These are phyloP conservation scores for Syngnathus typhle DNA, from an alignment of 2,113 vertebrate genomes.

Conservation along the genomic window DNA sequence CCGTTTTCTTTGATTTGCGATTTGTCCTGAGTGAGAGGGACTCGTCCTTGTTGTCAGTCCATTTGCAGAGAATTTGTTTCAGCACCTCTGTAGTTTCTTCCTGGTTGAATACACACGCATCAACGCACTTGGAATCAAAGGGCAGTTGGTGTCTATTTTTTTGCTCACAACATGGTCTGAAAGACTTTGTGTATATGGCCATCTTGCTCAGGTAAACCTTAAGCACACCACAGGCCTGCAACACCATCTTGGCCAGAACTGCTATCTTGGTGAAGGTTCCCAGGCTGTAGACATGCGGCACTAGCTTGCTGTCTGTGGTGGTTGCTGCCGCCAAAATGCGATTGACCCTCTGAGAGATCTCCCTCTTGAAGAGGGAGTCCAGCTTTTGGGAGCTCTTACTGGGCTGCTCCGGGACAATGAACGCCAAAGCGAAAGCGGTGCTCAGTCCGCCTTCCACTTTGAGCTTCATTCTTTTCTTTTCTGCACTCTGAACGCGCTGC, in stretches of 20 bases:
- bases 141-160: background rate
- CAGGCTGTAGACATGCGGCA: background rate
- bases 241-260: slow-evolving; percentile 9
- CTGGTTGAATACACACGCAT: background rate
- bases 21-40: background rate
- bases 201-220: slow-evolving; percentile 7
- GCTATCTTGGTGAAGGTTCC: slow-evolving; percentile 2
- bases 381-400: background rate
- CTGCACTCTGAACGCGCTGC: background rate
- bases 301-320: background rate
- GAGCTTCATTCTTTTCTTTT: background rate
- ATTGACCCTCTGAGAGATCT: slow-evolving; percentile 5
- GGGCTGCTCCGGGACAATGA: background rate
- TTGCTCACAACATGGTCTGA: background rate
- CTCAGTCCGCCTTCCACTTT: slow-evolving; percentile 3
- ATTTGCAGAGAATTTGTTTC: background rate
- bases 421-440: background rate
- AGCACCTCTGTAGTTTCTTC: background rate
- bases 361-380: slow-evolving; percentile 3
- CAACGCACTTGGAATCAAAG: background rate
- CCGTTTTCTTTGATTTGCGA: background rate
- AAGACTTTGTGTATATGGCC: background rate
- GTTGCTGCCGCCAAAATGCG: background rate
- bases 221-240: background rate
- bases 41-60: background rate